phyloP scores from a whole-genome alignment of 2,113 vertebrate genomes.

The Electrona antarctica region DNA sequence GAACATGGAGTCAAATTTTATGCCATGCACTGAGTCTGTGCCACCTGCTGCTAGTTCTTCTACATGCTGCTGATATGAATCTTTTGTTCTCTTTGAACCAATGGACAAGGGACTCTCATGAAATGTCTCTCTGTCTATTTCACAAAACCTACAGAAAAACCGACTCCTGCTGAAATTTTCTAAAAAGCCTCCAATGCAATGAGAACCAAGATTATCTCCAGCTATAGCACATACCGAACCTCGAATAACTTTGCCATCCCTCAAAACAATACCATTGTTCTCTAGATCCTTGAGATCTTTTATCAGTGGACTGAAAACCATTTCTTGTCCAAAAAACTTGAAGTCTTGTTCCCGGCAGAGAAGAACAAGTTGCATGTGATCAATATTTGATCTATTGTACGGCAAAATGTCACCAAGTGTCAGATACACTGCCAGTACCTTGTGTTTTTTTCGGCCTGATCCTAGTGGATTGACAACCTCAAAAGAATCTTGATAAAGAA shows the following conservation, averaged over 20 bases:
- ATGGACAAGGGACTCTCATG: too few relatives aligned
- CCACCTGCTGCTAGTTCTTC: too few relatives aligned
- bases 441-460: constrained; percentile 15
- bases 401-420: constrained; percentile 18
- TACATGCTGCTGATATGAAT: too few relatives aligned
- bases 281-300: constrained; percentile 16
- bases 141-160: too few relatives aligned
- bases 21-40: too few relatives aligned
- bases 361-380: constrained; percentile 15
- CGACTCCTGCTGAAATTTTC: too few relatives aligned
- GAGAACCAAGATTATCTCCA: constrained; percentile 21
- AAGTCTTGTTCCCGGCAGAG: constrained; percentile 22
- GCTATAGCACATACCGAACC: constrained; percentile 21
- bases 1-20: too few relatives aligned
- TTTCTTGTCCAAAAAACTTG: constrained; percentile 16
- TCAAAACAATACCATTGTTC: constrained; percentile 13
- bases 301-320: constrained; percentile 6
- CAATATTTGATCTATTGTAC: constrained; percentile 22
- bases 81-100: too few relatives aligned
- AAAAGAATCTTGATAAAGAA: too few relatives aligned
- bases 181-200: too few relatives aligned
- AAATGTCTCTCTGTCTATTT: too few relatives aligned
- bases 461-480: constrained; percentile 21
- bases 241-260: constrained; percentile 6
- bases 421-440: constrained; percentile 20